Percentiles rank a stretch among this genome's conserved stretches.
Evolutionary conservation across 1,140 invertebrate species (phyloP).

Genomic region (Daktulosphaira vitifoliae): DNA sequence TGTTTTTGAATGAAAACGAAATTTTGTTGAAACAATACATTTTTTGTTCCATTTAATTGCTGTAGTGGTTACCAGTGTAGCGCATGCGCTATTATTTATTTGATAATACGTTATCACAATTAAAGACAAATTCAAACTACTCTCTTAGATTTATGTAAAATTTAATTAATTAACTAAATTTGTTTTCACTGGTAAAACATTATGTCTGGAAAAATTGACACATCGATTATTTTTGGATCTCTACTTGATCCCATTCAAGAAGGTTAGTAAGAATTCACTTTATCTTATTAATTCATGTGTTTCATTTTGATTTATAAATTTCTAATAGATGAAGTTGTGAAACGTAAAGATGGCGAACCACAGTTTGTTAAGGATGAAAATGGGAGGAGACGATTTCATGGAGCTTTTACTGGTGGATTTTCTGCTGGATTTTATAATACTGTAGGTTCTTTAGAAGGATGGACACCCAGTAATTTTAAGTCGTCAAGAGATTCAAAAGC

Average conservation of each 20-base stretch:
- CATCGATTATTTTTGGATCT: conserved; percentile 64
- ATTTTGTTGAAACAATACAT: too few species aligned
- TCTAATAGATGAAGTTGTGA: conserved; percentile 56
- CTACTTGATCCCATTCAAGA: conserved; percentile 67
- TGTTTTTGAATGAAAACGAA: too few species aligned
- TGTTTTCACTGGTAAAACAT: too few species aligned
- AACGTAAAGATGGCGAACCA: conserved; percentile 79
- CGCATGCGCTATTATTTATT: too few species aligned
- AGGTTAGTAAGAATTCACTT: conserved; percentile 48
- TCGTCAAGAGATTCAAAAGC: conserved; percentile 71
- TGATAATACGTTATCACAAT: too few species aligned
- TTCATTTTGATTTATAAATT: conserved; percentile 5
- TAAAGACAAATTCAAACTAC: too few species aligned
- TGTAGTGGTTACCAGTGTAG: too few species aligned
- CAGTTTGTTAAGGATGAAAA: conserved; percentile 83
- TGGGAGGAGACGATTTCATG: conserved; percentile 90
- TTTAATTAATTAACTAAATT: too few species aligned
- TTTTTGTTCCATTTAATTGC: too few species aligned
- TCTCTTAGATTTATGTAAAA: too few species aligned
- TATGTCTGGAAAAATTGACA: too few species aligned
- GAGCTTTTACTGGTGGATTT: conserved; percentile 98
- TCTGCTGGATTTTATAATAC: conserved; percentile 97
- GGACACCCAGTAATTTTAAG: conserved; percentile 82
- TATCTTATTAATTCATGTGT: not conserved
- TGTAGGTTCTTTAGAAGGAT: conserved; percentile 92